phyloP scores from a whole-genome alignment of 1,140 invertebrate species.

The Branchinecta lindahli region DNA sequence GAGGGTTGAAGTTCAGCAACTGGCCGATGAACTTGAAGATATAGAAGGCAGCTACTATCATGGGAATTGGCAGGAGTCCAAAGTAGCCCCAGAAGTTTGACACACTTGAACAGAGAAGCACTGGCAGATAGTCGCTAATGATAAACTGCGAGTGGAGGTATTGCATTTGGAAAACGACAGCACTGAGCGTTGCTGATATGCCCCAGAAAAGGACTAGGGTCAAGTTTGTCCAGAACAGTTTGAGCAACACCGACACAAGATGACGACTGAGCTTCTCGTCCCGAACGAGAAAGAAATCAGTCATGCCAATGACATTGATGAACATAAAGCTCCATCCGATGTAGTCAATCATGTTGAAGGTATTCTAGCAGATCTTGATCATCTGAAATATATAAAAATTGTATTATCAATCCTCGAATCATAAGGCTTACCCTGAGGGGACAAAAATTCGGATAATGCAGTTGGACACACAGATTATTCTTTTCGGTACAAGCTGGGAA shows the following conservation, averaged over 20 bases:
- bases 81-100: neutral
- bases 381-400: too few species aligned
- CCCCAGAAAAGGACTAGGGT: conserved; percentile 8
- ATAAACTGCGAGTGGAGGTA: neutral
- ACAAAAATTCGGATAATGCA: too few species aligned
- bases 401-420: too few species aligned
- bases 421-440: too few species aligned
- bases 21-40: neutral
- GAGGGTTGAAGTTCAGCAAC: neutral
- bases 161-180: neutral
- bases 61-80: neutral
- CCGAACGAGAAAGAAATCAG: neutral
- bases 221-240: neutral
- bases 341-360: neutral
- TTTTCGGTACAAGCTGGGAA: too few species aligned
- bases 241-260: neutral
- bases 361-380: too few species aligned
- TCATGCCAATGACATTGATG: neutral
- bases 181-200: neutral
- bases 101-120: neutral
- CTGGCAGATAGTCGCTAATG: neutral
- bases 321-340: neutral
- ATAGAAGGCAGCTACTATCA: neutral
- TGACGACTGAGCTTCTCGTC: neutral
- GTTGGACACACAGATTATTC: too few species aligned